These are phyloP conservation scores for Cardinalis cardinalis DNA, from an alignment of 2,113 vertebrate species.

Conservation along the genomic window DNA sequence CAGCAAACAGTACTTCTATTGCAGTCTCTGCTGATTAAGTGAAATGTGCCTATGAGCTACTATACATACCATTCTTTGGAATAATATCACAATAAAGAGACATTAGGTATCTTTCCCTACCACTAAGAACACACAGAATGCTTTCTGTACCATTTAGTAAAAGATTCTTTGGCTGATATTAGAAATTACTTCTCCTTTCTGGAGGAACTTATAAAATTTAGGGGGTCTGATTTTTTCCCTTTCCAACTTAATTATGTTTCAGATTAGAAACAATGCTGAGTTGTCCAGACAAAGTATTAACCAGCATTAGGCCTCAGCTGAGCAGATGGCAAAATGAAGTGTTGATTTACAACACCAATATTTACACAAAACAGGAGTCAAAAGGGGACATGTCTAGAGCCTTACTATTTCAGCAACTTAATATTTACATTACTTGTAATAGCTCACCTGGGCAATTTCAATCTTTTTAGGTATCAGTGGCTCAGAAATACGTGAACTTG, in stretches of 20 bases:
- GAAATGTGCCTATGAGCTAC: conserved; percentile 43
- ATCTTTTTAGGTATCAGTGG: conserved; percentile 55
- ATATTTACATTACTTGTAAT: neutral
- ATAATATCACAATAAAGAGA: neutral
- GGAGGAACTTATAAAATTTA: neutral
- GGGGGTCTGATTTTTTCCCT: fast-evolving
- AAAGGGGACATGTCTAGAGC: neutral
- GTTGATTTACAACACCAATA: neutral
- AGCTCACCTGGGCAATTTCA: conserved; percentile 49
- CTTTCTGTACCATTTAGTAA: neutral
- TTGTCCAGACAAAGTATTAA: conserved; percentile 22
- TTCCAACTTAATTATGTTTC: neutral
- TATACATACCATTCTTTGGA: conserved; percentile 39
- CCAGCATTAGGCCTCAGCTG: neutral
- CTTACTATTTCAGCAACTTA: neutral
- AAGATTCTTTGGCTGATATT: neutral
- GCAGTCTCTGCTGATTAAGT: conserved; percentile 66
- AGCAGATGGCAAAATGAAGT: neutral
- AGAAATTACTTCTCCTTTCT: neutral
- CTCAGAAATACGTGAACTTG: conserved; percentile 37
- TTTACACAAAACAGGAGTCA: neutral
- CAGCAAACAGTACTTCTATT: conserved; percentile 66
- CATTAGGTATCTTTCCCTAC: neutral
- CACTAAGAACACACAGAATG: neutral
- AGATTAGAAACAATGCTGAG: conserved; percentile 1